Base-by-base conservation (phyloP, 1,140 invertebrate genomes). In the Drosophila serrata region DNA sequence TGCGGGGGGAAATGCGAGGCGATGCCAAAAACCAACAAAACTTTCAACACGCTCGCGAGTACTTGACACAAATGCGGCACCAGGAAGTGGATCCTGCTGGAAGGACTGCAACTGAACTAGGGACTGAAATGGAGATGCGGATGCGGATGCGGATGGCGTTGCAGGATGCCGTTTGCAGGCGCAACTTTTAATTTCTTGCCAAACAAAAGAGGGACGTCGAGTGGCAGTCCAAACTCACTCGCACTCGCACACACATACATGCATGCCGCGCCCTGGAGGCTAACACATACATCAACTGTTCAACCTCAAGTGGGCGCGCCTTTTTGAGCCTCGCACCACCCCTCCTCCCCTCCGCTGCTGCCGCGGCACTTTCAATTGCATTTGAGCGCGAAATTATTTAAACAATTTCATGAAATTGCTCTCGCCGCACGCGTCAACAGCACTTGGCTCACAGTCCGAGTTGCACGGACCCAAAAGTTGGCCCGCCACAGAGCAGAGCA, bases 381-480 rank as follows among this genome's bases (percentile, higher is more conserved):
- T 90, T 90, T 84, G 87, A 90, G 85, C 81, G 85, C 78, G 70
- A 90, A 90, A 90, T 90, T 90, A 90, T 90, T 90, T 90, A 90
- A 90, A 90, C 85, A 90, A 90, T 90, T 90, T 90, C 69, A 67
- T 80, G 81, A 85, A 88, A 88, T 90, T 88, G 78, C 85, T 75
- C 86, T 90, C 70, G 86, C 85, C 85, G 69, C 85, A 88, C 69
- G 81, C 85, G 85, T 90, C 85, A 88, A 90, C 84, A 90, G 84
- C 84, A 88, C 85, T 88, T 88, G 82, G 70, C 58, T 45, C 64
- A 33, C 64, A 72, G 75, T 82, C 62, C 80, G 80, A 82, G 75
- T 61, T 63, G 70, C 58, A 73, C 68, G 60, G 68, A 69, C 73
- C 67, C 84, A 82, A 79, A 72, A 69, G 74, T 77, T 77, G 29